A percentile compares a stretch with the other conserved stretches of the same genome.
Evolutionary conservation across 2,797 vertebrate genomes (phyloP).

Genomic region (Esox masquinongy): DNA sequence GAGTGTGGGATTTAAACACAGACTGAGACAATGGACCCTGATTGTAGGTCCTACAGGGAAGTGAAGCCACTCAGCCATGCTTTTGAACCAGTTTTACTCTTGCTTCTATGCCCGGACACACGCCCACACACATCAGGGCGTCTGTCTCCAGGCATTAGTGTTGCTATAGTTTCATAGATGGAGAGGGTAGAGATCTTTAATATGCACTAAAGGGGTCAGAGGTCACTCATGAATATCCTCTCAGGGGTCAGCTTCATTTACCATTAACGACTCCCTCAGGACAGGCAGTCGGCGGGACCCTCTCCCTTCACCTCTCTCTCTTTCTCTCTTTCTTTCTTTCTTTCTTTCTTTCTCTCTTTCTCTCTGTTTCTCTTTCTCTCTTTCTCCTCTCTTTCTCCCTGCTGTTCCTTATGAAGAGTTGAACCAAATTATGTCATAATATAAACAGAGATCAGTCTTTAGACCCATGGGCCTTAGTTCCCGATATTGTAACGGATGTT

Average conservation of each 20-base stretch:
- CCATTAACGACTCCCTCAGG: constrained; percentile 26
- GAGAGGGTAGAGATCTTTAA: constrained; percentile 22
- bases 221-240: constrained; percentile 20
- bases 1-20: constrained; percentile 7
- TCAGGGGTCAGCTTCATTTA: constrained; percentile 32
- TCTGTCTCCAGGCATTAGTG: constrained; percentile 21
- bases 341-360: neutral
- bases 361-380: too few relatives aligned
- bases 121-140: constrained; percentile 17
- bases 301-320: constrained; percentile 18
- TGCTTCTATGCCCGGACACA: neutral
- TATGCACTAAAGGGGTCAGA: constrained; percentile 20
- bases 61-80: constrained; percentile 24
- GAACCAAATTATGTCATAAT: constrained; percentile 2
- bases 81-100: constrained; percentile 7
- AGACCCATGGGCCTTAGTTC: neutral
- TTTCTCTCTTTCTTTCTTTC: constrained; percentile 12
- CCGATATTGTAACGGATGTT: neutral
- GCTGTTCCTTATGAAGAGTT: constrained; percentile 35
- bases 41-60: constrained; percentile 21
- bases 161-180: constrained; percentile 13
- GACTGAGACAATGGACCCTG: constrained; percentile 7
- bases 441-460: constrained; percentile 4
- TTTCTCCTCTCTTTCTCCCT: too few relatives aligned
- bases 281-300: constrained; percentile 19